A percentile compares a stretch with the other conserved stretches of the same genome.
phyloP scores from a whole-genome alignment of 2,888 invertebrate genomes.

The Agrotis clavis region DNA sequence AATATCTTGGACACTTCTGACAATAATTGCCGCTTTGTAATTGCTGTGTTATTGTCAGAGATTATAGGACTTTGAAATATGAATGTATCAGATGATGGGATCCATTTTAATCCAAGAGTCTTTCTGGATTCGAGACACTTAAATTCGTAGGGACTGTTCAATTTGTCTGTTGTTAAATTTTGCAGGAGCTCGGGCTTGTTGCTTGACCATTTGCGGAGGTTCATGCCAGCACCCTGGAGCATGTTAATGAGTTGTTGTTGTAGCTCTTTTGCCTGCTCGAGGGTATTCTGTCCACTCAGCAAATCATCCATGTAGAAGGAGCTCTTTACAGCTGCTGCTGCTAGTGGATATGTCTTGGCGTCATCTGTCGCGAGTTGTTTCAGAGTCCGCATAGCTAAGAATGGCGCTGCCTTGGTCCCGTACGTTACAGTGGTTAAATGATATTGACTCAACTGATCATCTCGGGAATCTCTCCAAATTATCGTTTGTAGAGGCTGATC shows the following conservation, averaged over 20 bases:
- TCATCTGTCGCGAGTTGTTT: no score
- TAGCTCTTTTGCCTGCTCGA: background rate
- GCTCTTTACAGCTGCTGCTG: no score
- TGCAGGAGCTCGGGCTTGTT: background rate
- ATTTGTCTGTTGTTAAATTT: background rate
- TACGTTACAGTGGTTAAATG: background rate
- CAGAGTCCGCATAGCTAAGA: background rate
- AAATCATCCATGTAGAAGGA: no score
- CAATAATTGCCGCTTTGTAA: no score
- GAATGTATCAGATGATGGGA: background rate
- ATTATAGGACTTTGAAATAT: background rate
- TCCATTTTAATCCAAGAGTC: slow-evolving; percentile 14
- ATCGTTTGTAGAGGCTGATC: slow-evolving; percentile 8
- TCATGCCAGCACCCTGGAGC: background rate
- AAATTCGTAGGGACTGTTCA: background rate
- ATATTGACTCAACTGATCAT: background rate
- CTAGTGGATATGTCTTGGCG: no score
- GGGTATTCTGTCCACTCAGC: background rate
- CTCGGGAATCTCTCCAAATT: slow-evolving; percentile 8
- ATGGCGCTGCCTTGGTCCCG: background rate
- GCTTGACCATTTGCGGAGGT: background rate
- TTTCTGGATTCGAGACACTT: slow-evolving; percentile 7
- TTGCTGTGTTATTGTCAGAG: no score
- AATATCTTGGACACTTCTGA: no score
- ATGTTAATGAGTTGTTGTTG: background rate